Evolutionary conservation across 1,140 invertebrate species (phyloP), one percentile per base, ranked within the genome.

Genomic region (Calliopsis andreniformis): DNA sequence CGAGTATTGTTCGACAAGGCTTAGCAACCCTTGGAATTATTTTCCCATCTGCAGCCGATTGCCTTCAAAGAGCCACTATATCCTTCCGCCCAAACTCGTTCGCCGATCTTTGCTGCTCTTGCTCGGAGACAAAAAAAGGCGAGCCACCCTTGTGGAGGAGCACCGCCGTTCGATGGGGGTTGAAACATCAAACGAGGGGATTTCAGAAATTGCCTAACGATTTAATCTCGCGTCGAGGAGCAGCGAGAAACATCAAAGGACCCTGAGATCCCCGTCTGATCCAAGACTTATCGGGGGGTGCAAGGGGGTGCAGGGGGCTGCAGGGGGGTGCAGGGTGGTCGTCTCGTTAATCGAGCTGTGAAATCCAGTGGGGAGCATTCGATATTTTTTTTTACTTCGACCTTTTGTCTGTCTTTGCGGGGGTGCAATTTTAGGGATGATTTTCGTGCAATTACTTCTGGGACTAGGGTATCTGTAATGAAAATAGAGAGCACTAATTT

Each of bases 401-500:
- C 10, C 43, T 47, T 18, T 47, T 16, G 43, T 2, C 14, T 16
- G 18, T 18, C 61, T 18, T 3, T 20, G 42, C 61, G 1, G 10
- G 8, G 20, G 20, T 14, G 53, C 25, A 25, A 30, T 16, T n/a
- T n/a, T n/a, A n/a, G n/a, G n/a, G n/a, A n/a, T n/a, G n/a, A n/a
- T n/a, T n/a, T n/a, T n/a, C n/a, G n/a, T n/a, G n/a, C n/a, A n/a
- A n/a, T n/a, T n/a, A n/a, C n/a, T n/a, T n/a, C n/a, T n/a, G n/a
- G n/a, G n/a, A n/a, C n/a, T n/a, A n/a, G n/a, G n/a, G n/a, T n/a
- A n/a, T n/a, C n/a, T n/a, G n/a, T n/a, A n/a, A n/a, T n/a, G n/a
- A n/a, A n/a, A n/a, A n/a, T n/a, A n/a, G n/a, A 28, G 53, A 45
- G 10, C 58, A 69, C 58, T 30, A 53, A 69, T 69, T 69, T 23